Evolutionary conservation across 2,113 vertebrate genomes (phyloP).

Genomic region (Pterocles burchelli): DNA sequence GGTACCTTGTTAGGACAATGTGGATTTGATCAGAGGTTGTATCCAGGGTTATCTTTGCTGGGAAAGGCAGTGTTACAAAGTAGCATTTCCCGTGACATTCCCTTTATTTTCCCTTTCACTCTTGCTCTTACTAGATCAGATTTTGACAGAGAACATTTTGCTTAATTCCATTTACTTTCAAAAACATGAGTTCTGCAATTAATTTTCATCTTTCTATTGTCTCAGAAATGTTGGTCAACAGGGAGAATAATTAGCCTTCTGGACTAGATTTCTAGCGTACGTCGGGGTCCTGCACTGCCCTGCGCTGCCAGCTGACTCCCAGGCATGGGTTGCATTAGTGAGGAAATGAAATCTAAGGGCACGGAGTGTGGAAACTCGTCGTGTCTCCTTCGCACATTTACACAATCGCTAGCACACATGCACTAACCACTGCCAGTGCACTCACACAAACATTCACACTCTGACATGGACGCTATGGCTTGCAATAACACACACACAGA

Average conservation of each 20-base stretch:
- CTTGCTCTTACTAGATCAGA: conserved; percentile 38
- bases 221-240: conserved; percentile 62
- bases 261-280: conserved; percentile 7
- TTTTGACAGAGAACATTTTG: conserved; percentile 35
- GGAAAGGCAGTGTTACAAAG: conserved; percentile 3
- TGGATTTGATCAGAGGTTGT: conserved; percentile 4
- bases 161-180: conserved; percentile 39
- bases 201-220: conserved; percentile 64
- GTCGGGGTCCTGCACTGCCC: neutral
- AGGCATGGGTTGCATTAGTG: conserved; percentile 14
- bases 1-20: neutral
- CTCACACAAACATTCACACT: accelerated
- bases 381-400: neutral
- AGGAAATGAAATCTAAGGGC: neutral
- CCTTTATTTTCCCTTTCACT: conserved; percentile 55
- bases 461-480: accelerated
- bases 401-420: neutral
- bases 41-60: neutral
- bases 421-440: neutral
- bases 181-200: conserved; percentile 58
- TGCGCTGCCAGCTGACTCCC: neutral
- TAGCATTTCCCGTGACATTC: neutral
- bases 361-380: neutral
- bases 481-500: accelerated
- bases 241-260: conserved; percentile 32